A percentile compares a stretch with the other conserved stretches of the same genome.
Conservation (phyloP, 2,888 invertebrate species). For the Allophyes oxyacanthae region DNA sequence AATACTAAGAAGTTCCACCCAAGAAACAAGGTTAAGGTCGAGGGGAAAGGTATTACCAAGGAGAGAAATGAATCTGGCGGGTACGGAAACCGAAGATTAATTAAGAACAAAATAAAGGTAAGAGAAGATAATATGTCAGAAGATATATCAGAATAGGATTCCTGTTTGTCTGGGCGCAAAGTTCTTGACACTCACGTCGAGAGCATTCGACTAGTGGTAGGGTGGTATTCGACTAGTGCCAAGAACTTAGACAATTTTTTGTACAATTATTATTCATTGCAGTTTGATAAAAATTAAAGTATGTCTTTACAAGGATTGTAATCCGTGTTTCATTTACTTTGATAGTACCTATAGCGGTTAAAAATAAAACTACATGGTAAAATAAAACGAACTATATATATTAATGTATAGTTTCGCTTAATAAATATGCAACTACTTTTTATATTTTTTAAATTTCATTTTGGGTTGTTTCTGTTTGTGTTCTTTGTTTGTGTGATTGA, state of each 20-base stretch:
- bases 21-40: constrained; percentile 65
- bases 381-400: constrained; percentile 61
- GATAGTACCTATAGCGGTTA: background rate
- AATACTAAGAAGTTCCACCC: constrained; percentile 66
- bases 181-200: constrained; percentile 51
- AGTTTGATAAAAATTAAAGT: constrained; percentile 32
- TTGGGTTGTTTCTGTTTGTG: constrained; percentile 72
- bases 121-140: constrained; percentile 81
- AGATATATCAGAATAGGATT: constrained; percentile 73
- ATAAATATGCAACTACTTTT: constrained; percentile 59
- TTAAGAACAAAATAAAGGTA: constrained; percentile 79
- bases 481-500: constrained; percentile 66
- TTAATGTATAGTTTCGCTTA: constrained; percentile 67
- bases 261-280: constrained; percentile 30
- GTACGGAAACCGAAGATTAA: constrained; percentile 62
- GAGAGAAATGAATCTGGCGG: constrained; percentile 75
- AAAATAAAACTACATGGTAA: constrained; percentile 53
- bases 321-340: constrained; percentile 29
- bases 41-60: constrained; percentile 76
- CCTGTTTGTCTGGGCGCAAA: background rate
- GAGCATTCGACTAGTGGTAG: constrained; percentile 49
- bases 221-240: constrained; percentile 55
- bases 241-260: constrained; percentile 39
- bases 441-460: constrained; percentile 73
- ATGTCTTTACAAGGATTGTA: constrained; percentile 18